phyloP scores from a whole-genome alignment of 2,113 vertebrate species.

The Clinocottus analis region DNA sequence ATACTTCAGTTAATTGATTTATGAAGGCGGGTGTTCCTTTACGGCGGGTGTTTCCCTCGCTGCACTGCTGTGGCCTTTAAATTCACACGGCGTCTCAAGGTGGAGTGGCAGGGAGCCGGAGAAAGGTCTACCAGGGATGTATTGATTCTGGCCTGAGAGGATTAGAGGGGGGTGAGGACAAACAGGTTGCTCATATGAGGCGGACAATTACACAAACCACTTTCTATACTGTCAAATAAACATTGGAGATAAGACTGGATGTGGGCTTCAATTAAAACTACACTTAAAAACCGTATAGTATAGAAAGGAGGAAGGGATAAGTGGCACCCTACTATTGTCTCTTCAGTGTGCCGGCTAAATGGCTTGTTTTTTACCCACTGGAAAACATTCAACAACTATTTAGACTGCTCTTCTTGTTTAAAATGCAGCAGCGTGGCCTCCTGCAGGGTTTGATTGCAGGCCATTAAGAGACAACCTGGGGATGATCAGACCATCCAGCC shows the following conservation, averaged over 20 bases:
- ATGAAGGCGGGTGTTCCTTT: slow-evolving; percentile 49
- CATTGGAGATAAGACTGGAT: slow-evolving; percentile 23
- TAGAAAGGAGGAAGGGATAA: slow-evolving; percentile 23
- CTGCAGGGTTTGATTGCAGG: slow-evolving; percentile 44
- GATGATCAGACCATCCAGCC: slow-evolving; percentile 15
- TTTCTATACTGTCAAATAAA: slow-evolving; percentile 38
- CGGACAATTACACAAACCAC: slow-evolving; percentile 46
- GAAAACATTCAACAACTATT: slow-evolving; percentile 59
- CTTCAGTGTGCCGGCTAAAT: slow-evolving; percentile 52
- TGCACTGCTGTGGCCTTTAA: slow-evolving; percentile 66
- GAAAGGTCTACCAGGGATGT: slow-evolving; percentile 61
- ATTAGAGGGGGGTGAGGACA: slow-evolving; percentile 61
- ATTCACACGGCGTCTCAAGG: slow-evolving; percentile 79
- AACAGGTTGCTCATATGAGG: slow-evolving; percentile 68
- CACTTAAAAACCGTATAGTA: slow-evolving; percentile 23
- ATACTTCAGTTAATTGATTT: slow-evolving; percentile 53
- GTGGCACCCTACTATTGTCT: slow-evolving; percentile 45
- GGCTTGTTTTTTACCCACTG: slow-evolving; percentile 47
- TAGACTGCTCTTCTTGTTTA: slow-evolving; percentile 39
- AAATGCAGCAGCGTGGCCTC: slow-evolving; percentile 19
- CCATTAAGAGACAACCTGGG: slow-evolving; percentile 26
- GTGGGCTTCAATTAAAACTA: background rate
- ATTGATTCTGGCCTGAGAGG: slow-evolving; percentile 75
- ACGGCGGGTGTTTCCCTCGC: slow-evolving; percentile 53
- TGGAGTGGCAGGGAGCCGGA: slow-evolving; percentile 66